Conservation (phyloP, 2,888 invertebrate genomes). For the Lasioglossum morio region DNA sequence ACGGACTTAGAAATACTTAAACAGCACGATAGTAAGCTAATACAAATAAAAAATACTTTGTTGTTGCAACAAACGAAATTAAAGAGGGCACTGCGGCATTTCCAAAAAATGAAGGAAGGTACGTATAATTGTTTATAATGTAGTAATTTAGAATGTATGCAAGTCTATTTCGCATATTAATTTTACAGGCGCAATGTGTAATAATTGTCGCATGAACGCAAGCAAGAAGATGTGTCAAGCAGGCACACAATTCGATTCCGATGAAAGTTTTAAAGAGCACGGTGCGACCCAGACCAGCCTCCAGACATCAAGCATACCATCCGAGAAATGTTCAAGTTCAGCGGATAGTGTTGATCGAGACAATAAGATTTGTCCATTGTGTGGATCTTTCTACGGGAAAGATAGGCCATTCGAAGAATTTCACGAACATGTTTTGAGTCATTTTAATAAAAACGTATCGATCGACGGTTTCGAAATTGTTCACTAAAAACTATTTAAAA, state of each 20-base stretch:
- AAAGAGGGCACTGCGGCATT: slow-evolving; percentile 83
- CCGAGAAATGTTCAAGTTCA: slow-evolving; percentile 82
- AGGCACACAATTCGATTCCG: slow-evolving; percentile 79
- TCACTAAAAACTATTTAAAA: slow-evolving; percentile 46
- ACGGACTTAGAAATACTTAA: slow-evolving; percentile 88
- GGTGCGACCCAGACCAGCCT: slow-evolving; percentile 80
- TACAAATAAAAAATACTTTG: slow-evolving; percentile 87
- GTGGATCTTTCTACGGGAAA: slow-evolving; percentile 88
- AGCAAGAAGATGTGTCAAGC: slow-evolving; percentile 78
- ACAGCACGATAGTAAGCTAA: slow-evolving; percentile 88
- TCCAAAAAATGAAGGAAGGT: slow-evolving; percentile 84
- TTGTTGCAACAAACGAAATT: slow-evolving; percentile 88
- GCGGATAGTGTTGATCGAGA: slow-evolving; percentile 78
- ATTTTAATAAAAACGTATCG: slow-evolving; percentile 88
- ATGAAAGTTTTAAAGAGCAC: slow-evolving; percentile 77
- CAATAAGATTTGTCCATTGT: slow-evolving; percentile 91
- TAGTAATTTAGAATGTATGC: neutral
- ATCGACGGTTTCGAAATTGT: slow-evolving; percentile 71
- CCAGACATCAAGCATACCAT: slow-evolving; percentile 62
- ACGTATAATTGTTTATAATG: neutral
- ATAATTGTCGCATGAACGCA: slow-evolving; percentile 75
- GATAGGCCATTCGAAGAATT: slow-evolving; percentile 88
- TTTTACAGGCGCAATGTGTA: slow-evolving; percentile 73
- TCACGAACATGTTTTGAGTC: slow-evolving; percentile 91
- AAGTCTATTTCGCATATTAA: neutral